Percentiles rank a stretch among this genome's conserved stretches.
Evolutionary conservation across 2,113 vertebrate genomes (phyloP).

Genomic region (Neopipo cinnamomea): DNA sequence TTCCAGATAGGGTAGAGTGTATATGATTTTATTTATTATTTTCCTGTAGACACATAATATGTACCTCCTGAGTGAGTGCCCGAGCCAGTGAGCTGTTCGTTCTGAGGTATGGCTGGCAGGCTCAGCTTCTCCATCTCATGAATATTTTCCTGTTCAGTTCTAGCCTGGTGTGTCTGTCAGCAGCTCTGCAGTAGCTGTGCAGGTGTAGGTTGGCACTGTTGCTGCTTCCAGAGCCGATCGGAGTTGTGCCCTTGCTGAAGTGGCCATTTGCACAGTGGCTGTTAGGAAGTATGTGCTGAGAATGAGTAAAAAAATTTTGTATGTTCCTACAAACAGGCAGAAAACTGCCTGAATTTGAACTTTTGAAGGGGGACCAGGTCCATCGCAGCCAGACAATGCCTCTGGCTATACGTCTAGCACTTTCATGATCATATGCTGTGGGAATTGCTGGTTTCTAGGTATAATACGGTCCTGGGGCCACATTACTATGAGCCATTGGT

Average conservation of each 20-base stretch:
- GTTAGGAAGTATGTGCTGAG: neutral
- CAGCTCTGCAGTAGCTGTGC: neutral
- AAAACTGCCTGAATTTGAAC: neutral
- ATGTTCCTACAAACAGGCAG: neutral
- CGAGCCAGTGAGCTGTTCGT: neutral
- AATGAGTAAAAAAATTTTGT: neutral
- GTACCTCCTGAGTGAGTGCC: neutral
- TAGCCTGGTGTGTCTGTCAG: fast-evolving
- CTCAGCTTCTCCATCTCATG: neutral
- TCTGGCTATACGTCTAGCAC: neutral
- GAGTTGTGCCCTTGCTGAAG: neutral
- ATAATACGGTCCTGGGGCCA: neutral
- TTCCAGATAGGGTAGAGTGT: neutral
- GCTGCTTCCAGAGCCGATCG: neutral
- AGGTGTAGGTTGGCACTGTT: neutral
- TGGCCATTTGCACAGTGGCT: neutral
- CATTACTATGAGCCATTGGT: neutral
- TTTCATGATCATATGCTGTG: fast-evolving
- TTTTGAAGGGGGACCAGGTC: neutral
- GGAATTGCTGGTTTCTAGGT: neutral
- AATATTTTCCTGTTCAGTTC: neutral
- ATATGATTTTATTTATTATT: neutral
- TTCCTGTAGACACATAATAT: neutral
- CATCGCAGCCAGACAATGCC: fast-evolving
- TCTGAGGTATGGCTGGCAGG: neutral